phyloP scores from a whole-genome alignment of 2,888 invertebrate species.

The Ectobius pallidus region DNA sequence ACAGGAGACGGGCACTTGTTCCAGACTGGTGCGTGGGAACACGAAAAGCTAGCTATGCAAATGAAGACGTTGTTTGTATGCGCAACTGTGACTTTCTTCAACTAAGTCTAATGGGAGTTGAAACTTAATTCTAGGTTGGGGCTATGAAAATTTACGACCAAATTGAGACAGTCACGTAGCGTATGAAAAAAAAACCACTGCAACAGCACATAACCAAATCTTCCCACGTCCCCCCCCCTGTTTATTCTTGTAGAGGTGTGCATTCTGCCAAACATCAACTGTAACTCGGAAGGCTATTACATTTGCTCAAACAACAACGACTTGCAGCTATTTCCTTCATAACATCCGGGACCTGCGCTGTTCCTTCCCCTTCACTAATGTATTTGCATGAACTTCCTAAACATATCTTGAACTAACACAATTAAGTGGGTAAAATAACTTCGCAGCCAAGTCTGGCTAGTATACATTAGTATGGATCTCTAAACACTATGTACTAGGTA shows the following conservation, averaged over 20 bases:
- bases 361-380: background rate
- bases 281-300: background rate
- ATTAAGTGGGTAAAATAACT: background rate
- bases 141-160: constrained; percentile 29
- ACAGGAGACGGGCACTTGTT: too few species aligned
- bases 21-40: background rate
- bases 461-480: background rate
- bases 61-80: constrained; percentile 24
- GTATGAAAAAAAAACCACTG: constrained; percentile 30
- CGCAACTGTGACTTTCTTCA: constrained; percentile 31
- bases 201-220: constrained; percentile 21
- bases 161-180: constrained; percentile 21
- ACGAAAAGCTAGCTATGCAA: constrained; percentile 13
- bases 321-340: too few species aligned
- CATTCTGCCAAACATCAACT: background rate
- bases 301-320: background rate
- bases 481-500: too few species aligned
- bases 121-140: constrained; percentile 28
- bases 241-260: background rate
- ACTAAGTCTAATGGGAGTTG: constrained; percentile 35
- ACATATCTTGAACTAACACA: background rate
- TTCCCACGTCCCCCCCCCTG: background rate
- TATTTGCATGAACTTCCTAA: background rate
- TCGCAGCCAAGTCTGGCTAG: background rate
- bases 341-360: too few species aligned